Percentiles rank a stretch among this genome's conserved stretches.
phyloP scores from a whole-genome alignment of 2,113 vertebrate species.

The Pluvialis apricaria region DNA sequence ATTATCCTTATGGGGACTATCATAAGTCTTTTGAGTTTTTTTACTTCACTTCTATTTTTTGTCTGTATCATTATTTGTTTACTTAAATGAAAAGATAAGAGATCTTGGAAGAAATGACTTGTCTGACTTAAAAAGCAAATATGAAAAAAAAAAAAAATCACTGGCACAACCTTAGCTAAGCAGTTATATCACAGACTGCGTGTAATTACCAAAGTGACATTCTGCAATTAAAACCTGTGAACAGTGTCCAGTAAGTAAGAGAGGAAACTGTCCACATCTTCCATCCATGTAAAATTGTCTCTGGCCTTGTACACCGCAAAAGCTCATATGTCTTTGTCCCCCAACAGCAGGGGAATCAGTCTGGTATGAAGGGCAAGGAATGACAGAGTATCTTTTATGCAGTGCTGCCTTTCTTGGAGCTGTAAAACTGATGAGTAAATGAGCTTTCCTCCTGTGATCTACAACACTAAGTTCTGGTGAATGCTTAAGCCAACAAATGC shows the following conservation, averaged over 20 bases:
- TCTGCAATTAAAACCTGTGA: background rate
- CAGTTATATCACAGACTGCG: background rate
- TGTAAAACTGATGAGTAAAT: constrained; percentile 36
- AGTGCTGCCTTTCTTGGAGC: background rate
- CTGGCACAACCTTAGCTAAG: background rate
- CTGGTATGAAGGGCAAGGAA: constrained; percentile 17
- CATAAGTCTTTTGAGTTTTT: background rate
- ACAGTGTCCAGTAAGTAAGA: background rate
- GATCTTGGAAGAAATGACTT: background rate
- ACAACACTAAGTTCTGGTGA: background rate
- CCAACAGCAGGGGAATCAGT: background rate
- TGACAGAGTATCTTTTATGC: constrained; percentile 20
- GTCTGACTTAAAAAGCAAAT: background rate
- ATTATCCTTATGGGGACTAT: background rate
- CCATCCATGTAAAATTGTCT: background rate
- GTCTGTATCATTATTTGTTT: background rate
- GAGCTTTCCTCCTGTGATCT: constrained; percentile 22
- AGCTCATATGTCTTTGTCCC: background rate
- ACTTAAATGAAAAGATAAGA: background rate
- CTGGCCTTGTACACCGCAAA: accelerated
- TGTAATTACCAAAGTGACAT: background rate
- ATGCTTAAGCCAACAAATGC: constrained; percentile 13
- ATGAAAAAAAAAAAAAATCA: background rate
- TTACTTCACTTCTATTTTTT: background rate
- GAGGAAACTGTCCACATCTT: background rate